A percentile compares a stretch with the other conserved stretches of the same genome.
Evolutionary conservation across 2,888 invertebrate genomes (phyloP).

Genomic region (Bugula neritina): DNA sequence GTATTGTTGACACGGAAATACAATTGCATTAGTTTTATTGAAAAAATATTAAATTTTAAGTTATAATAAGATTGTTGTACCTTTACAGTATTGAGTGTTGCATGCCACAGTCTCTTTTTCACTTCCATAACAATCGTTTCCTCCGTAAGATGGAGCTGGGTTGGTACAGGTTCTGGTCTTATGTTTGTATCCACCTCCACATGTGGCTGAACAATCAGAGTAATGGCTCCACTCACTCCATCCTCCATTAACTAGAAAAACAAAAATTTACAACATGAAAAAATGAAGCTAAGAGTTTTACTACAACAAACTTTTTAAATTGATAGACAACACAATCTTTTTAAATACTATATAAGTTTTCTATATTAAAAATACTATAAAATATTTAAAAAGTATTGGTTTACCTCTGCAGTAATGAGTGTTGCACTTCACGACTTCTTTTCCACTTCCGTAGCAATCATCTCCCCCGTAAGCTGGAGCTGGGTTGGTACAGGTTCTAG

Average conservation of each 20-base stretch:
- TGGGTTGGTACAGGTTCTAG: conserved; percentile 41
- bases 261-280: too few species aligned
- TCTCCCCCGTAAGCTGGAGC: conserved; percentile 42
- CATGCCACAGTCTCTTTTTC: neutral
- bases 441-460: conserved; percentile 36
- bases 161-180: conserved; percentile 34
- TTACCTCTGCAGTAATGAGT: neutral
- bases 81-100: neutral
- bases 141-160: neutral
- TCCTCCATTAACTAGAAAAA: neutral
- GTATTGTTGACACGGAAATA: too few species aligned
- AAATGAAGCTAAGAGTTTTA: too few species aligned
- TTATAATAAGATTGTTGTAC: neutral
- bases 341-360: too few species aligned
- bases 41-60: too few species aligned
- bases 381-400: too few species aligned
- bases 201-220: conserved; percentile 32
- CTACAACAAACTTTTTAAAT: too few species aligned
- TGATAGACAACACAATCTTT: too few species aligned
- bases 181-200: conserved; percentile 38
- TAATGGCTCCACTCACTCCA: neutral
- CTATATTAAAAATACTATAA: too few species aligned
- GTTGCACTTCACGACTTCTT: neutral
- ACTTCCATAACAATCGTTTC: conserved; percentile 29
- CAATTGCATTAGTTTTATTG: too few species aligned